Base-by-base conservation (phyloP, 2,888 invertebrate species). In the Ecliptopera silaceata region DNA sequence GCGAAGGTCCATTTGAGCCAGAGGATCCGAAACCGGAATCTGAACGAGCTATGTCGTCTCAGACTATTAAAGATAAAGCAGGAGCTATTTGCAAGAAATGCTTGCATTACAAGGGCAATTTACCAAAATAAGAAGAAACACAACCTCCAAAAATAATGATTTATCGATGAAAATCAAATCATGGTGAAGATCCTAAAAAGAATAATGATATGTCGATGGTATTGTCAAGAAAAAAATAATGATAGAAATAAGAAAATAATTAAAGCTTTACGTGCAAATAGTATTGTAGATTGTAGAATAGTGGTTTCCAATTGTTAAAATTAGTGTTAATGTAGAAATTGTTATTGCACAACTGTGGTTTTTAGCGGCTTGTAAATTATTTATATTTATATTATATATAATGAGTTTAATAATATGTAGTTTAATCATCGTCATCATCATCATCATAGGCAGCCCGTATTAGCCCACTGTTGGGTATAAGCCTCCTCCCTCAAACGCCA, bases 11-110 rank as follows among this genome's bases (percentile, higher is more conserved):
- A 0, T 86, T 88, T 58, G 90, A 89, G 11, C 67, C 61, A 3
- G 89, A 89, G 12, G 89, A 87, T 36, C 58, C 81, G 1, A 90
- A 85, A 31, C 83, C 86, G 0, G 89, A 91, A 64, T 71, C 84
- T 11, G 88, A 88, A 20, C 83, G 82, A 54, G 80, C 77, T 1
- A 74, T 84, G 51, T 74, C 85, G 2, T 79, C 84, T 18, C 65
- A 61, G 10, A 79, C 84, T 3, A 86, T 91, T 8, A 89, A 84
- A 54, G 84, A 89, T 38, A 87, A 74, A 63, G 91, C 92, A 10
- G 91, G 91, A 52, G 91, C 91, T 0, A 87, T 92, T 63, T 92
- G 92, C 68, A 92, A 91, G 71, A 92, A 91, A 72, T 92, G 92
- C 60, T 76, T 92, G 50, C 91, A 91, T 74, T 91, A 90, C 50